These are phyloP conservation scores for Cossypha heuglini DNA, from an alignment of 2,797 vertebrate species.

Conservation along the genomic window DNA sequence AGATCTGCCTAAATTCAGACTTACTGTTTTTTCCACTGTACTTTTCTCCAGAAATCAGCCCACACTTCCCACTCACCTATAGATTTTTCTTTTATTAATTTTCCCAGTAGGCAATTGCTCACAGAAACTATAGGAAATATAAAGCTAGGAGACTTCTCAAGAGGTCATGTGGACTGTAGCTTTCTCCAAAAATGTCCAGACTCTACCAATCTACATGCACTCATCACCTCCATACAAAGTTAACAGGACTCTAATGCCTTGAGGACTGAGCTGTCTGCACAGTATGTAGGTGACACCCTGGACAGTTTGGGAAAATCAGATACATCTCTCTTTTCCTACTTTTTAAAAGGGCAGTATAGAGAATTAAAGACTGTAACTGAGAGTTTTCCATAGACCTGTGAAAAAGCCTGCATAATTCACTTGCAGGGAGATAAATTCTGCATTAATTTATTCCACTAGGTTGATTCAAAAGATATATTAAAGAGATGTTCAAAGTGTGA, in stretches of 20 bases:
- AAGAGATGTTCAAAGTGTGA: not conserved
- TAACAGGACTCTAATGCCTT: not conserved
- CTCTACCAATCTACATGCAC: not conserved
- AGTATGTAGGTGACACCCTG: not conserved
- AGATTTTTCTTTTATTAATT: not conserved
- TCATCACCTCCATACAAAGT: not conserved
- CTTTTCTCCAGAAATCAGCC: conserved; percentile 20
- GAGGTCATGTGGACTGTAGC: not conserved
- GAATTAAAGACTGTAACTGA: not conserved
- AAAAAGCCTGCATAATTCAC: not conserved
- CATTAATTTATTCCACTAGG: not conserved
- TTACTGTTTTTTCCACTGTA: not conserved
- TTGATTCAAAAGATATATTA: not conserved
- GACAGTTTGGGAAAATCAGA: not conserved
- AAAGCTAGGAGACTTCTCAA: not conserved
- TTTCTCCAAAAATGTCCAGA: not conserved
- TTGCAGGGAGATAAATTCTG: not conserved
- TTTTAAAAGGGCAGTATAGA: not conserved
- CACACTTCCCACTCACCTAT: not conserved
- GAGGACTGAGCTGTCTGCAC: not conserved
- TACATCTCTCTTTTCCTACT: not conserved
- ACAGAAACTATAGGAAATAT: not conserved
- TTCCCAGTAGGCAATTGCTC: not conserved
- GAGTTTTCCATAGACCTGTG: not conserved
- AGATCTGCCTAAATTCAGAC: not conserved